A percentile compares a stretch with the other conserved stretches of the same genome.
These are phyloP conservation scores for Rhamnusium bicolor DNA, from an alignment of 2,888 invertebrate genomes.

Conservation along the genomic window DNA sequence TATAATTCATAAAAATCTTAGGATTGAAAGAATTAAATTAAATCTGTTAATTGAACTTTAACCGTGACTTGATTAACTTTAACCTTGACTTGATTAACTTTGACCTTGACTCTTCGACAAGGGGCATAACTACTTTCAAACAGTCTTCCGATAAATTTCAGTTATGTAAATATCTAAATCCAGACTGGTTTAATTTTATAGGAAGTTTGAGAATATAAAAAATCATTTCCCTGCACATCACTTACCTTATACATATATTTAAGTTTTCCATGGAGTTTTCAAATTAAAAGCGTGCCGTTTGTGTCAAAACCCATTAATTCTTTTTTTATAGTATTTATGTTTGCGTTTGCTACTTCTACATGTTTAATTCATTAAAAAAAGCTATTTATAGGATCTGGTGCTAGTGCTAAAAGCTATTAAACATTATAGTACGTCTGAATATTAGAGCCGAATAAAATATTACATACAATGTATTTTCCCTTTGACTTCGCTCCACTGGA, in stretches of 20 bases:
- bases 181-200: neutral
- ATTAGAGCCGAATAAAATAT: neutral
- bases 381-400: slow-evolving; percentile 37
- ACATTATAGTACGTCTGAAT: neutral
- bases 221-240: neutral
- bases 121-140: too few relatives aligned
- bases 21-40: too few relatives aligned
- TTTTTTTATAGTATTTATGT: neutral
- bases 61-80: too few relatives aligned
- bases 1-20: too few relatives aligned
- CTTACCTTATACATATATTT: neutral
- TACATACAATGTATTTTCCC: slow-evolving; percentile 64
- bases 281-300: neutral
- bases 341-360: slow-evolving; percentile 14
- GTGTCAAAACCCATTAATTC: neutral
- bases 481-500: slow-evolving; percentile 45
- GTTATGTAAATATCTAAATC: too few relatives aligned
- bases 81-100: too few relatives aligned
- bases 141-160: too few relatives aligned
- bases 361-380: slow-evolving; percentile 6
- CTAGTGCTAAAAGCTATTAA: slow-evolving; percentile 48
- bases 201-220: neutral
- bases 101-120: too few relatives aligned
- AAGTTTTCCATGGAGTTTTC: neutral
- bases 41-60: too few relatives aligned